Base-by-base conservation (phyloP, 2,888 invertebrate species). In the Acholoe squamosa region DNA sequence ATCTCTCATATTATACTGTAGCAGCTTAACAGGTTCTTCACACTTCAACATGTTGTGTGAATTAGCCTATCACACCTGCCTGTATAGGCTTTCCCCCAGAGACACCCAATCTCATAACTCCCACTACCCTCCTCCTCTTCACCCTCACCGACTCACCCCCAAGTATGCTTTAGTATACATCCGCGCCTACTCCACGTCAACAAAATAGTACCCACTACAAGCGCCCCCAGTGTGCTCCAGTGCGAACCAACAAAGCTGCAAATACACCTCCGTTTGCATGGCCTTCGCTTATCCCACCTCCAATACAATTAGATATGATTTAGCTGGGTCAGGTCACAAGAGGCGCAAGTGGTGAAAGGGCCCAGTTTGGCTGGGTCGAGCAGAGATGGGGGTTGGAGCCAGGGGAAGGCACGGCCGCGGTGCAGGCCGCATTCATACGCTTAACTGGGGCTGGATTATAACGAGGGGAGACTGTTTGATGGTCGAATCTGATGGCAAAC, bases 61-160 rank as follows among this genome's bases (percentile, higher is more conserved):
- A 80, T 80, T 34, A 80, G 80, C 80, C 80, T 19, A 22, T 80
- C 33, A 80, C 34, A 80, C 33, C 80, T 80, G 80, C 34, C 80
- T 43, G 43, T 80, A 5, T 80, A 80, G 80, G 33, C 19, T n/a
- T 43, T 22, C 33, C 71, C n/a, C 43, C 34, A 0, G 10, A 14
- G 34, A 19, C 43, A 22, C 76, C 10, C 76, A 76, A 76, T 1
- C 43, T 22, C 34, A 80, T 28, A 76, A 25, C 76, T 25, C 28
- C 25, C 76, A 14, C 76, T 5, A 76, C 0, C n/a, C n/a, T n/a
- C n/a, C n/a, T n/a, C n/a, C 1, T 16, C 80, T 34, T 34, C 16
- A 16, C 80, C 31, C 76, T n/a, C 5, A 80, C 80, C 34, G 0
- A 16, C 19, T 80, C n/a, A 5, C 22, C 22, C 80, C 80, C 71